Conservation (phyloP, 2,888 invertebrate species). For the Lysandra coridon region DNA sequence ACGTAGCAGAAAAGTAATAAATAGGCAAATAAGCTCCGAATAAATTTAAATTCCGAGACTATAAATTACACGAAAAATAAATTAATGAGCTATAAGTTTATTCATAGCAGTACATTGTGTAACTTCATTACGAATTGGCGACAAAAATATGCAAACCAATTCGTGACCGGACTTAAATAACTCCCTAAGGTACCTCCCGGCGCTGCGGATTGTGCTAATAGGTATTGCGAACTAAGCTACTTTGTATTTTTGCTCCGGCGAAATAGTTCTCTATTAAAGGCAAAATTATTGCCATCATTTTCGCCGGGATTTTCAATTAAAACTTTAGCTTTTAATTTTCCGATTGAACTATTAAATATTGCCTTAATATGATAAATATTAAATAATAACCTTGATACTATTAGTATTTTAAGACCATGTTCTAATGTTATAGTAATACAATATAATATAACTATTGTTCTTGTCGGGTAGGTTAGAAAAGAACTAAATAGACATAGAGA, state of each 20-base stretch:
- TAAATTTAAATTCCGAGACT: slow-evolving; percentile 19
- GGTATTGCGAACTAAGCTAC: slow-evolving; percentile 24
- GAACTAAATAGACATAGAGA: no score
- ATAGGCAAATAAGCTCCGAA: slow-evolving; percentile 11
- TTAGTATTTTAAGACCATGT: no score
- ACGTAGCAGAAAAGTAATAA: slow-evolving; percentile 18
- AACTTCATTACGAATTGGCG: slow-evolving; percentile 37
- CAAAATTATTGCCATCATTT: slow-evolving; percentile 5
- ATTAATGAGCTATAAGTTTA: slow-evolving; percentile 33
- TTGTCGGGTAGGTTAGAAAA: no score
- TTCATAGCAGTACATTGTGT: slow-evolving; percentile 34
- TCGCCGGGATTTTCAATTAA: background rate
- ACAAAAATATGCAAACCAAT: slow-evolving; percentile 41
- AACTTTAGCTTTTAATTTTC: background rate
- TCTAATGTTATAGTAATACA: no score
- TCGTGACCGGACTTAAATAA: slow-evolving; percentile 39
- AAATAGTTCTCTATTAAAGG: background rate
- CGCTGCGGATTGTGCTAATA: slow-evolving; percentile 19
- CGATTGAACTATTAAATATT: background rate
- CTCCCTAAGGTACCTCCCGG: slow-evolving; percentile 23
- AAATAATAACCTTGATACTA: no score
- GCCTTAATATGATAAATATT: background rate
- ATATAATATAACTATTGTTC: no score
- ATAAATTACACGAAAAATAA: slow-evolving; percentile 27
- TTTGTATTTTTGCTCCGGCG: slow-evolving; percentile 12